These are phyloP conservation scores for Lysandra bellargus DNA, from an alignment of 2,888 invertebrate species.

Conservation along the genomic window DNA sequence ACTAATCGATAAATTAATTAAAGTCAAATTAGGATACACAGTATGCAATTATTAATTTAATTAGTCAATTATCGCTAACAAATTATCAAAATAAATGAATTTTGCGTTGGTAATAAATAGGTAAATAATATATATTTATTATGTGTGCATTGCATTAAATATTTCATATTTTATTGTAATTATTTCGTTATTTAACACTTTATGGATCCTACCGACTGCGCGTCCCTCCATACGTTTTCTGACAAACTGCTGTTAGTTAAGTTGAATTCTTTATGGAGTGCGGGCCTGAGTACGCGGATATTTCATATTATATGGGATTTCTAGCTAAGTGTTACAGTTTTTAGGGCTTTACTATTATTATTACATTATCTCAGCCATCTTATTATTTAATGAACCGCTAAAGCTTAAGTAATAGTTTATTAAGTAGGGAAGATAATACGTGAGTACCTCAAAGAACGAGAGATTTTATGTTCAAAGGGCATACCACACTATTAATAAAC, in stretches of 20 bases:
- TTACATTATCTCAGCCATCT: too few species aligned
- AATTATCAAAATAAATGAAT: background rate
- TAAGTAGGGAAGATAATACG: background rate
- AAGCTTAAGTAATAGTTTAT: background rate
- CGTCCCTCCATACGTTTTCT: too few species aligned
- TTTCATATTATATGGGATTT: too few species aligned
- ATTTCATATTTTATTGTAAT: background rate
- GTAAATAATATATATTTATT: background rate
- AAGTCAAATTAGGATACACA: background rate
- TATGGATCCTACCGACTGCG: too few species aligned
- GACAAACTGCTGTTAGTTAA: too few species aligned
- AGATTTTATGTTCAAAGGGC: background rate
- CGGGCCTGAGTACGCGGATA: too few species aligned
- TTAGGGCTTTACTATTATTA: too few species aligned
- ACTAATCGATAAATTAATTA: background rate
- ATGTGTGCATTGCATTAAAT: background rate
- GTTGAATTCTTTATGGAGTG: too few species aligned
- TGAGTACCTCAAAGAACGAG: background rate
- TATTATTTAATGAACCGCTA: too few species aligned
- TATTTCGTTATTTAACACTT: background rate
- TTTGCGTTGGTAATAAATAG: background rate
- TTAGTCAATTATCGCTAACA: constrained; percentile 2
- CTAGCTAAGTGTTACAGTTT: too few species aligned
- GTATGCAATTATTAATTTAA: background rate
- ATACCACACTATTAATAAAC: constrained; percentile 23